phyloP scores from a whole-genome alignment of 2,113 vertebrate genomes.

The Sorex araneus region DNA sequence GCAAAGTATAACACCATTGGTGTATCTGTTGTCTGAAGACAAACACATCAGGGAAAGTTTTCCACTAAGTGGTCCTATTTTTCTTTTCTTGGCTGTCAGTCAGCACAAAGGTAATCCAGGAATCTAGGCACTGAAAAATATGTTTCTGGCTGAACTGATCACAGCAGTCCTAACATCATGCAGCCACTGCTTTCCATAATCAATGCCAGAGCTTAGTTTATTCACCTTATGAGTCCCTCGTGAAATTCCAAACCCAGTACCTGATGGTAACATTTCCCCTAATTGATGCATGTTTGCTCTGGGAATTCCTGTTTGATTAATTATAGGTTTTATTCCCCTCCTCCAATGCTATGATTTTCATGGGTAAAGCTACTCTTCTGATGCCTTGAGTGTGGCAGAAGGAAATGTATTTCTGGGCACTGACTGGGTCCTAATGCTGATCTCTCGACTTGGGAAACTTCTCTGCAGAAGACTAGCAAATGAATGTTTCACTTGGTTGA shows the following conservation, averaged over 20 bases:
- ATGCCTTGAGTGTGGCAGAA: conserved; percentile 77
- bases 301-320: conserved; percentile 87
- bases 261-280: conserved; percentile 86
- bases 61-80: conserved; percentile 73
- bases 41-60: conserved; percentile 73
- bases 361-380: conserved; percentile 82
- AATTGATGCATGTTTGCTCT: conserved; percentile 87
- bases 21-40: background rate
- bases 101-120: conserved; percentile 82
- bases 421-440: conserved; percentile 67
- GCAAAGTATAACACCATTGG: background rate
- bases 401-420: background rate
- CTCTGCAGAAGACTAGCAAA: background rate
- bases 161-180: conserved; percentile 85
- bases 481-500: background rate
- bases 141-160: conserved; percentile 84
- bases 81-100: conserved; percentile 78
- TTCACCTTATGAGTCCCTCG: conserved; percentile 82
- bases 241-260: conserved; percentile 85
- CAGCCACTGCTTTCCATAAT: conserved; percentile 86
- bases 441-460: background rate
- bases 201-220: conserved; percentile 85
- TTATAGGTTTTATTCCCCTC: conserved; percentile 86
- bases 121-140: conserved; percentile 83
- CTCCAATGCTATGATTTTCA: conserved; percentile 84